Conservation (phyloP, 2,888 invertebrate genomes). For the Caradrina clavipalpis region DNA sequence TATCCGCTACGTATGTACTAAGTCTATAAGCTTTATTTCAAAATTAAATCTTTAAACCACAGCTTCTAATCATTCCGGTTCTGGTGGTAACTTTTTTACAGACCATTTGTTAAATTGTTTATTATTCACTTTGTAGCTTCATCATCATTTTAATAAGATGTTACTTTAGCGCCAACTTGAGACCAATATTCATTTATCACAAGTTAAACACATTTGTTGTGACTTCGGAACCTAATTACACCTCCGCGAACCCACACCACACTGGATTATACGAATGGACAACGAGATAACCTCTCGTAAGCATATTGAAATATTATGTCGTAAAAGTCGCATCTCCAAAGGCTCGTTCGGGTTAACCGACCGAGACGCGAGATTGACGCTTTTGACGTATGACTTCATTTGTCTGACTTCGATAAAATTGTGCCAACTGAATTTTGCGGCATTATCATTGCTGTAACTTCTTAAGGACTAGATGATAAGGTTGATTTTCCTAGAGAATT, state of each 20-base stretch:
- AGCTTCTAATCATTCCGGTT: no score
- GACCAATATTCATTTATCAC: slow-evolving; percentile 19
- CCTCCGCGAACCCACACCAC: slow-evolving; percentile 49
- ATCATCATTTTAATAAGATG: neutral
- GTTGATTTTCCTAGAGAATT: slow-evolving; percentile 50
- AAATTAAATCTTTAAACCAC: no score
- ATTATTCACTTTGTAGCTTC: neutral
- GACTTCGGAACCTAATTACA: slow-evolving; percentile 57
- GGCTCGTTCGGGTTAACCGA: slow-evolving; percentile 84
- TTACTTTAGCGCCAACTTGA: neutral
- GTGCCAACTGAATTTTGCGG: slow-evolving; percentile 66
- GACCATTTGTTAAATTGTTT: neutral
- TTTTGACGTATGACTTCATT: slow-evolving; percentile 89
- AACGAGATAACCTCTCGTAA: slow-evolving; percentile 83
- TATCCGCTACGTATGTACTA: no score
- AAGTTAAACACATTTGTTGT: slow-evolving; percentile 7
- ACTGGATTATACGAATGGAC: slow-evolving; percentile 69
- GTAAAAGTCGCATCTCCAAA: slow-evolving; percentile 84
- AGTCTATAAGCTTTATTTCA: no score
- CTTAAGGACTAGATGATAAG: slow-evolving; percentile 40
- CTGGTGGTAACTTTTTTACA: no score
- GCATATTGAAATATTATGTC: slow-evolving; percentile 90
- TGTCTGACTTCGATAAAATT: slow-evolving; percentile 87
- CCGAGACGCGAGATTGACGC: slow-evolving; percentile 80
- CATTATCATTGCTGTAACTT: neutral